Conservation (phyloP, 64 coral and sea anemone genomes). For the Montipora sp. region DNA sequence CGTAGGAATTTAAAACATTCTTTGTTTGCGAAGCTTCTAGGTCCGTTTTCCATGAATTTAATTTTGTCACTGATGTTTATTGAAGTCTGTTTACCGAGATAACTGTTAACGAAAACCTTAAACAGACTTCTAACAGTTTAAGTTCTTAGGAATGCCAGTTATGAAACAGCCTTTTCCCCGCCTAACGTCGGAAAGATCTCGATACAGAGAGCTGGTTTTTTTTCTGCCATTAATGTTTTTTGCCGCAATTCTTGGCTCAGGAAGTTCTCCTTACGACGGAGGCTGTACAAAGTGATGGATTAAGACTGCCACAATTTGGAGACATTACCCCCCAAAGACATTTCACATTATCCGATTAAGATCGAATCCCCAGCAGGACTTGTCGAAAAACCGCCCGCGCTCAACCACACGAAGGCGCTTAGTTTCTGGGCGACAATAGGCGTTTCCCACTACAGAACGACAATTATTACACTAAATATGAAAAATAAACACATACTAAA, state of each 20-base stretch:
- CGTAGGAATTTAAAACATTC: slow-evolving; percentile 9
- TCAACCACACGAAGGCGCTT: neutral
- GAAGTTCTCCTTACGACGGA: neutral
- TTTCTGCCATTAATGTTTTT: neutral
- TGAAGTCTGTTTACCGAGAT: slow-evolving; percentile 3
- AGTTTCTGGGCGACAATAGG: neutral
- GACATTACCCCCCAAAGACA: neutral
- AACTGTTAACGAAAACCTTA: too few species aligned
- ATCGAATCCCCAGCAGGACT: too few species aligned
- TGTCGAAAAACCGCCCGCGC: neutral
- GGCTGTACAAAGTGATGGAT: neutral
- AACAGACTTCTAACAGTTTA: too few species aligned
- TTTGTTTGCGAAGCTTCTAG: neutral
- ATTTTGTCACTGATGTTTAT: neutral
- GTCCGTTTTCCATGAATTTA: neutral
- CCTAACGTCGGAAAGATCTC: neutral
- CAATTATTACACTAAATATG: neutral
- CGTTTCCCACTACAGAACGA: neutral
- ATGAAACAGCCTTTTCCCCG: neutral
- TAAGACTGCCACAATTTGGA: neutral
- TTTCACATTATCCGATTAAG: too few species aligned
- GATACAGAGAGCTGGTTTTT: neutral
- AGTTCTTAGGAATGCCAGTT: neutral
- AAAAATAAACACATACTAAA: neutral
- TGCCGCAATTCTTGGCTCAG: neutral